These are phyloP conservation scores for Chelidonichthys spinosus DNA, from an alignment of 2,797 vertebrate genomes.

Conservation along the genomic window DNA sequence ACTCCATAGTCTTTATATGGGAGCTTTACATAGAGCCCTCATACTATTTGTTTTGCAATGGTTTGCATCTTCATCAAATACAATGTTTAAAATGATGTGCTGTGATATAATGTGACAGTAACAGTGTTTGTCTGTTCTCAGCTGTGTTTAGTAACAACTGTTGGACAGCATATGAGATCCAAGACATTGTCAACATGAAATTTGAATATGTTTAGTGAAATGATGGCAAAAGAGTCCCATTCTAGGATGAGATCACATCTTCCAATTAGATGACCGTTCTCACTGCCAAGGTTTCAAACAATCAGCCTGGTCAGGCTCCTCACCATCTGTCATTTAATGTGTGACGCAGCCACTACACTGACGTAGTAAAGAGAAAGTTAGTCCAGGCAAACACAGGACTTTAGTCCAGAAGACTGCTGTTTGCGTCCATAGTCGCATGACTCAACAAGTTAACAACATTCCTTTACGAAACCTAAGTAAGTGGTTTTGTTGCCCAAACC, in stretches of 20 bases:
- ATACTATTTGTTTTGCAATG: conserved; percentile 27
- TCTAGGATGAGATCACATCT: not conserved
- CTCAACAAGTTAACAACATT: too few species aligned
- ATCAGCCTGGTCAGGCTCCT: too few species aligned
- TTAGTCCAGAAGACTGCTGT: too few species aligned
- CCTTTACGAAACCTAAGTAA: too few species aligned
- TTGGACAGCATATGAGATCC: not conserved
- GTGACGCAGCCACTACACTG: too few species aligned
- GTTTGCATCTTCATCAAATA: conserved; percentile 5
- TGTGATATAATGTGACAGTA: conserved; percentile 8
- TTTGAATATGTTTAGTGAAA: not conserved
- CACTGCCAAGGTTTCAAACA: too few species aligned
- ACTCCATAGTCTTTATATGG: not conserved
- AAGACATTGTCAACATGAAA: not conserved
- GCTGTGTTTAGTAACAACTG: not conserved
- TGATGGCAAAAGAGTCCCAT: not conserved
- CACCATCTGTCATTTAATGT: too few species aligned
- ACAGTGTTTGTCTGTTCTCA: not conserved
- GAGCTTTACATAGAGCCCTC: conserved; percentile 6
- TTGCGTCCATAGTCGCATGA: too few species aligned
- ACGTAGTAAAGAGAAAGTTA: too few species aligned
- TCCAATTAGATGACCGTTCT: too few species aligned
- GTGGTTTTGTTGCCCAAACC: too few species aligned
- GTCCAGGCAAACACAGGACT: too few species aligned
- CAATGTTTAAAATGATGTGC: conserved; percentile 13